Conservation (phyloP, 2,888 invertebrate genomes). For the Theretra japonica region DNA sequence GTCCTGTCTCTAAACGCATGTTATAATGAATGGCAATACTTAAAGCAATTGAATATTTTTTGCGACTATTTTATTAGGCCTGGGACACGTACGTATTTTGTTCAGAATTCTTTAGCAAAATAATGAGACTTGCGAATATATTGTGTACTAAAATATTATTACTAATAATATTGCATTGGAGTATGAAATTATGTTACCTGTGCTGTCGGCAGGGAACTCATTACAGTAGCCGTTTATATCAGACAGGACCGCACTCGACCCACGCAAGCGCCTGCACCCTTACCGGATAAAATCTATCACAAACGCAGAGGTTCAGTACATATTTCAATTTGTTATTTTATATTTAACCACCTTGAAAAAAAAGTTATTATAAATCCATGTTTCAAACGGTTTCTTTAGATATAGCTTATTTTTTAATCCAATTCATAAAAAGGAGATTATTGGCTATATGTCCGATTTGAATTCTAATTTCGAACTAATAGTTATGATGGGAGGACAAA, state of each 20-base stretch:
- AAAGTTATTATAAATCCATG: too few species aligned
- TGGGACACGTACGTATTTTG: not conserved
- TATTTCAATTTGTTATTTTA: not conserved
- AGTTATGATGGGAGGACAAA: too few species aligned
- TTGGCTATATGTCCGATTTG: too few species aligned
- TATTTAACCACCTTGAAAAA: not conserved
- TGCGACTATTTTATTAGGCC: not conserved
- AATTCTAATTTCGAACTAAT: too few species aligned
- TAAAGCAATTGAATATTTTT: not conserved
- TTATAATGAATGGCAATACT: too few species aligned
- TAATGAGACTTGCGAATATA: conserved; percentile 3
- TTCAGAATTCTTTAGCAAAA: not conserved
- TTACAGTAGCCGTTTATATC: conserved; percentile 67
- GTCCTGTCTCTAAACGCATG: not conserved
- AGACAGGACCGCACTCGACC: conserved; percentile 65
- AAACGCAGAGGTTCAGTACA: not conserved
- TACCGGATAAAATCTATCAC: conserved; percentile 21
- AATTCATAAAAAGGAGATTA: too few species aligned
- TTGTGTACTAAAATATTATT: not conserved
- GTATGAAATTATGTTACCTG: conserved; percentile 58
- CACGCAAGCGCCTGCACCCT: conserved; percentile 40
- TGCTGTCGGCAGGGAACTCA: conserved; percentile 61
- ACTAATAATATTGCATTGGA: not conserved
- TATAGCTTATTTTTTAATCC: too few species aligned
- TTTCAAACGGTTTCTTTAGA: not conserved